Evolutionary conservation across 1,140 invertebrate species (phyloP), one percentile per base, ranked within the genome.

Genomic region (Drosophila mojavensis): DNA sequence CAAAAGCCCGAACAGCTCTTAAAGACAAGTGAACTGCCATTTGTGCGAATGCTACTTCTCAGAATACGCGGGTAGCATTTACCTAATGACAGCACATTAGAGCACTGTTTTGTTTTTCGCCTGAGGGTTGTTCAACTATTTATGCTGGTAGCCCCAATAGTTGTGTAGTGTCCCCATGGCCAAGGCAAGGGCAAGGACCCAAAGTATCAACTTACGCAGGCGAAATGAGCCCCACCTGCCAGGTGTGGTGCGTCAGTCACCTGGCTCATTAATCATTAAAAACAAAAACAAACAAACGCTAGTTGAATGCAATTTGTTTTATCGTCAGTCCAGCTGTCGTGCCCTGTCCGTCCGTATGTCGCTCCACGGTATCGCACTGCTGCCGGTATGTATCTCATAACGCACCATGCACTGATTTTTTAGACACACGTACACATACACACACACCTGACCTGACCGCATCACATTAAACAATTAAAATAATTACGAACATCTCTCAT

Each of bases 391-490:
- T 53, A 47, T 60, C 76, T 59, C 45, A 66, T 62, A 75, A 59
- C 48, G 70, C 41, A 58, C 53, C 47, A 36, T 61, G 63, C 81
- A 75, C 75, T 59, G 81, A 86, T 85, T 85, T 86, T 61, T 71
- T 55, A 56, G 47, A 39, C 39, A 55, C 30, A 33, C 48, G 30
- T 47, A 56, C 15, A 53, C 51, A 26, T 11, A 11, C 61, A 76
- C 74, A 65, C 39, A 72, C 62, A 83, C 79, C 84, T 83, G 47
- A 50, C 47, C 47, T 47, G 77, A 86, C 86, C 86, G 71, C 82
- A 86, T 90, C 81, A 90, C 86, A 90, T 90, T 86, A 86, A 90
- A 90, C 86, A 90, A 90, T 90, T 90, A 90, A 90, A 90, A 90
- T 90, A 90, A 90, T 83, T 86, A 90, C 81, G 68, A 79, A 80